These are phyloP conservation scores for Bungarus multicinctus DNA, from an alignment of 2,113 vertebrate species.

Conservation along the genomic window DNA sequence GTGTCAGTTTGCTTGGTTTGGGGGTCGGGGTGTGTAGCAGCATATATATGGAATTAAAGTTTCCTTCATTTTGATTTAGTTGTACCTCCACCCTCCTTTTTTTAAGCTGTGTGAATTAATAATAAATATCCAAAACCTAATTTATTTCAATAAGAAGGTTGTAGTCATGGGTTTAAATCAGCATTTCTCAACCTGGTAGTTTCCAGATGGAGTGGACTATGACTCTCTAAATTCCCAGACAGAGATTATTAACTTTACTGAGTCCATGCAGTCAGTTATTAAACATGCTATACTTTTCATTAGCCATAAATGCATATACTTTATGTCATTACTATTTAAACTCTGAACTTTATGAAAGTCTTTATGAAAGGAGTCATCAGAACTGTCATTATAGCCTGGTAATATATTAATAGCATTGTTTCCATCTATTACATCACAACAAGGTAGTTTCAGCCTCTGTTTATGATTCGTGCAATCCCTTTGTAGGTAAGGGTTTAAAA, in stretches of 20 bases:
- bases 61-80: too few relatives aligned
- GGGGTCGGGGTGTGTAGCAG: too few relatives aligned
- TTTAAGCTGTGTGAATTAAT: not conserved
- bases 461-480: not conserved
- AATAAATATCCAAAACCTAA: not conserved
- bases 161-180: too few relatives aligned
- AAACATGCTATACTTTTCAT: not conserved
- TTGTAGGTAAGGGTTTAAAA: not conserved
- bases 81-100: too few relatives aligned
- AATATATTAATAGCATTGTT: not conserved
- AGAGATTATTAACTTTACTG: not conserved
- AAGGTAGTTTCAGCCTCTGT: not conserved
- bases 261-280: not conserved
- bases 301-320: not conserved
- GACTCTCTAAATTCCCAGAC: not conserved
- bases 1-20: too few relatives aligned
- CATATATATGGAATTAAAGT: too few relatives aligned
- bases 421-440: not conserved
- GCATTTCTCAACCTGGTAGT: not conserved
- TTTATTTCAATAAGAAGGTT: not conserved
- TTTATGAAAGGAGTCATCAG: not conserved
- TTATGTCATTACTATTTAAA: not conserved
- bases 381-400: not conserved
- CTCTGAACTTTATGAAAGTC: not conserved
- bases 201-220: not conserved